Evolutionary conservation across 2,797 vertebrate genomes (phyloP), one percentile per base, ranked within the genome.

Genomic region (Sebastes hubbsi): DNA sequence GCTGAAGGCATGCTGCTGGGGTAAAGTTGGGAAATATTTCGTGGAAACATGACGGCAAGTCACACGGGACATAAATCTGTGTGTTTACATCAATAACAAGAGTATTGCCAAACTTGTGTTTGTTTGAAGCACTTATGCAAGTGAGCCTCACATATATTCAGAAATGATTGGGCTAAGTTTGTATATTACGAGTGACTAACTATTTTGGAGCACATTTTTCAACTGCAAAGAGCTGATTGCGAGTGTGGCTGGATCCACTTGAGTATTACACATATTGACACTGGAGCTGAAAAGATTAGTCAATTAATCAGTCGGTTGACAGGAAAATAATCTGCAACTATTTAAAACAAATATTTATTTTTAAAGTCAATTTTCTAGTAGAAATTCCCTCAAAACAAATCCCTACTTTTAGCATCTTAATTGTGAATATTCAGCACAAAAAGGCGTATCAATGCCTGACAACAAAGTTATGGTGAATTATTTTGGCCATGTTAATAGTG

Each of bases 21-120:
- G 67, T 2, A 58, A 69, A 75, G 70, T 72, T 81, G 9, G 61
- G 75, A 84, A 85, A 70, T 72, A 77, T 84, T 86, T 88, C 58
- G 75, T 54, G 54, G 55, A 78, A 84, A 20, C 64, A 42, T 27
- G 58, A 81, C 18, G 6, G 29, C 13, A 42, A 38, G 75, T 80
- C 71, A 73, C 64, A 80, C 2, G 6, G 81, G 64, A 83, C 72
- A 66, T 82, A 76, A 46, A 86, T 67, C 13, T 72, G 1, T 34
- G 60, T 68, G 70, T 83, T 84, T 68, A 72, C 24, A 76, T 59
- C 36, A 9, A 66, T 67, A 82, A 68, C 61, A 27, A 29, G 60
- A 75, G 61, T 5, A 13, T 58, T 74, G 64, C 59, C 18, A 36
- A 71, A 67, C 24, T 55, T n/a, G 4, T 67, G 38, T 77, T 42